Evolutionary conservation across 2,113 vertebrate genomes (phyloP).

Genomic region (Daboia siamensis): DNA sequence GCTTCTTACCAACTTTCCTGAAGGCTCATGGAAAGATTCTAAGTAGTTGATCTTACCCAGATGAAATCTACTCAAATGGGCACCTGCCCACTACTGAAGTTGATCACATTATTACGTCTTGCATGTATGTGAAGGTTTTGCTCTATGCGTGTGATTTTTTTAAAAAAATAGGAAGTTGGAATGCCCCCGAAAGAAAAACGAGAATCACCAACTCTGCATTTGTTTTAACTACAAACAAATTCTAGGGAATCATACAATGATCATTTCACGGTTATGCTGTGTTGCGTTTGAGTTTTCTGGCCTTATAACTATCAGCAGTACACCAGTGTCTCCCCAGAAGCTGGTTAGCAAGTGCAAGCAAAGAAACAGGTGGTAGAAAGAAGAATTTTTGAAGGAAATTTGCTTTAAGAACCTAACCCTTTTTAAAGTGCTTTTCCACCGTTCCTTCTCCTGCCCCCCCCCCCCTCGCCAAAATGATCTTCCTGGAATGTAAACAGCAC

Average conservation of each 20-base stretch:
- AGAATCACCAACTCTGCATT: conserved; percentile 33
- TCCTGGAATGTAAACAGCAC: conserved; percentile 77
- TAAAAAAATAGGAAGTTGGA: conserved; percentile 47
- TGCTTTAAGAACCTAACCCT: conserved; percentile 53
- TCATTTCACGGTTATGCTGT: not conserved
- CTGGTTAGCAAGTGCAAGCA: conserved; percentile 38
- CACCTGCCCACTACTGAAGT: too few species aligned
- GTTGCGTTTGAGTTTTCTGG: not conserved
- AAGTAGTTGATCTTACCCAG: not conserved
- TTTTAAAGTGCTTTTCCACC: conserved; percentile 64
- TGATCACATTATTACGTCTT: not conserved
- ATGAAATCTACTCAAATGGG: not conserved
- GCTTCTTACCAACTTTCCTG: not conserved
- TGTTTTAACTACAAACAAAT: conserved; percentile 22
- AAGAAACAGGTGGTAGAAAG: conserved; percentile 50
- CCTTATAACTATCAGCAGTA: conserved; percentile 3
- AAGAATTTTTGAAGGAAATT: conserved; percentile 63
- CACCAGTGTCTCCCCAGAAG: conserved; percentile 31
- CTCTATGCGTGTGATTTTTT: conserved; percentile 21
- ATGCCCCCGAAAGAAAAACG: conserved; percentile 53
- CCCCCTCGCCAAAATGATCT: conserved; percentile 54
- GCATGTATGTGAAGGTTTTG: not conserved
- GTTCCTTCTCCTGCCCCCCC: conserved; percentile 41
- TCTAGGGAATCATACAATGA: conserved; percentile 4
- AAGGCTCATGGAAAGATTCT: not conserved